Evolutionary conservation across 2,113 vertebrate species (phyloP), one percentile per base, ranked within the genome.

Genomic region (Emydocephalus ijimae): DNA sequence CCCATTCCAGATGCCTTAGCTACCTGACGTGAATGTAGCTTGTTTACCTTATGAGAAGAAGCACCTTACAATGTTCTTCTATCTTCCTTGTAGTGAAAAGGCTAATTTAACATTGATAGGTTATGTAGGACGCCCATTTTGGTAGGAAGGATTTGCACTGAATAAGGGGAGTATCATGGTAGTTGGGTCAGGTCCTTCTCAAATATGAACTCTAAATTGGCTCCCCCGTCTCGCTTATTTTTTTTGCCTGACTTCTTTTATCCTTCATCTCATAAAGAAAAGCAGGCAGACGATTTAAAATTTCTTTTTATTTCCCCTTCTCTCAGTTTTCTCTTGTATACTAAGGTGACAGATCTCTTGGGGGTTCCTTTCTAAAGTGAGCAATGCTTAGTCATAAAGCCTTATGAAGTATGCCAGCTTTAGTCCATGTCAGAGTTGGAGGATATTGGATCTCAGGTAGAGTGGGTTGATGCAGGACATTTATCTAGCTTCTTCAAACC

Each of bases 391-490:
- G 21, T 45, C 39, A 24, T 87, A 90, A 90, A 90, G 92, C 74
- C 88, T 92, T 92, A 61, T 39, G 26, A 74, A 92, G 48, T 89
- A 87, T 85, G 29, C 52, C 26, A 61, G 56, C 20, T 90, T 90
- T 90, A 26, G 29, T 87, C 56, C 29, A 21, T 48, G 9, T 92
- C 55, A 74, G 9, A 43, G 26, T 90, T 88, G 50, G 74, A 86
- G 29, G 89, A 26, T 92, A 50, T 61, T 64, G 56, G 43, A 61
- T 90, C 45, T 92, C 88, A 87, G 81, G 81, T 93, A n/a, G 85
- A 86, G 29, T 90, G 45, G 15, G 90, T 56, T 54, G 48, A 92
- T 90, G 50, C 43, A 61, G 64, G 21, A 85, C n/a, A 20, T 39
- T 61, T 39, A 86, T 52, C 89, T 90, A 48, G n/a, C 39, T 57